Evolutionary conservation across 2,888 invertebrate genomes (phyloP).

Genomic region (Epinotia brunnichana): DNA sequence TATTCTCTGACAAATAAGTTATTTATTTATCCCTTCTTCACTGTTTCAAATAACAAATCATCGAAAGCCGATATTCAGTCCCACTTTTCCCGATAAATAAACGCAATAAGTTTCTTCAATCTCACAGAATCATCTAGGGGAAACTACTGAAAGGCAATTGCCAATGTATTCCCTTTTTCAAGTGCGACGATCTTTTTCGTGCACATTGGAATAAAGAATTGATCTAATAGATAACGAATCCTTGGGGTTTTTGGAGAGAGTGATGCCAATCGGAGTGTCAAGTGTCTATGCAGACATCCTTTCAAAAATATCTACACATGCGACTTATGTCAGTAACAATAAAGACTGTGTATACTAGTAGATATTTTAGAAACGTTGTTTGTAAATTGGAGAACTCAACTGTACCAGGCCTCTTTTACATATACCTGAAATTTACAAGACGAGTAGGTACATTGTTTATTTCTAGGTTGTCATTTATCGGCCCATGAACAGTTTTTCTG

Average conservation of each 20-base stretch:
- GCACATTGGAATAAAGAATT: neutral
- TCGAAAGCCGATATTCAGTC: neutral
- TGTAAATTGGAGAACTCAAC: no score
- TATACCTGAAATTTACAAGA: no score
- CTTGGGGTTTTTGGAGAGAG: neutral
- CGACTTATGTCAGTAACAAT: no score
- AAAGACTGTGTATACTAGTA: no score
- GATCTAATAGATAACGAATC: neutral
- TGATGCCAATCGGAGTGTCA: neutral
- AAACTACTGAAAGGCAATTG: conserved; percentile 2
- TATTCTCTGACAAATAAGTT: neutral
- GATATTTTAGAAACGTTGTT: no score
- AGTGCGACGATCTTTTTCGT: neutral
- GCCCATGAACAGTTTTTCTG: no score
- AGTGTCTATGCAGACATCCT: no score
- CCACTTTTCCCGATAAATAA: neutral
- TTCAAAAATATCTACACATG: no score
- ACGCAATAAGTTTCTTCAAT: conserved; percentile 4
- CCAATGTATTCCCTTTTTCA: conserved; percentile 5
- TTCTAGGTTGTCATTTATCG: no score
- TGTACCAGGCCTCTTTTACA: no score
- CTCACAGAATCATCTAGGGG: conserved; percentile 12
- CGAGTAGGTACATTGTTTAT: no score
- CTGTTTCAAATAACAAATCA: neutral
- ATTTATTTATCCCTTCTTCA: neutral